These are phyloP conservation scores for Cenopis cana DNA, from an alignment of 2,888 invertebrate genomes.

Conservation along the genomic window DNA sequence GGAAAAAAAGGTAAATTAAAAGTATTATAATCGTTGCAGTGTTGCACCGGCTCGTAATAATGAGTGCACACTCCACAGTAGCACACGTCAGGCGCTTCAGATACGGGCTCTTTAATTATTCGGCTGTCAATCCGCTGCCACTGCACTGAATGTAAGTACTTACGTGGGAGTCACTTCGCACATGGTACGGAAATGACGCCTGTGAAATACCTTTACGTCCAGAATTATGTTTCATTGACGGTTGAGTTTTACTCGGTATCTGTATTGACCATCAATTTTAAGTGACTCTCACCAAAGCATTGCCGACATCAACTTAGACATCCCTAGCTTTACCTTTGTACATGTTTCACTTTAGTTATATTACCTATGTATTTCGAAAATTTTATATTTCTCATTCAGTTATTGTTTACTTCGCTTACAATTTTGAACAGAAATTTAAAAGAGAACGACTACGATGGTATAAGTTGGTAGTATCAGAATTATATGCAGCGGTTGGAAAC, in stretches of 20 bases:
- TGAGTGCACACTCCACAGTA: conserved; percentile 60
- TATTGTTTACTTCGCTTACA: background rate
- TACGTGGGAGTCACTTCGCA: conserved; percentile 45
- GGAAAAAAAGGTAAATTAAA: conserved; percentile 39
- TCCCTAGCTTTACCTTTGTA: background rate
- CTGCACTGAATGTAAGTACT: background rate
- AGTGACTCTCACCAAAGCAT: background rate
- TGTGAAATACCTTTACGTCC: conserved; percentile 4
- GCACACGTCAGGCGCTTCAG: conserved; percentile 60
- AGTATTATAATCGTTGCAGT: conserved; percentile 38
- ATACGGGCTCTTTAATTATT: conserved; percentile 63
- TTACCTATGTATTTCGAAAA: no score
- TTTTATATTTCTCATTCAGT: background rate
- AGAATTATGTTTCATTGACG: background rate
- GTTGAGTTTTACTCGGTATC: background rate
- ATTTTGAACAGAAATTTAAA: background rate
- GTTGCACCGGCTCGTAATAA: conserved; percentile 20
- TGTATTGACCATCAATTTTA: background rate
- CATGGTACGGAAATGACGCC: conserved; percentile 43
- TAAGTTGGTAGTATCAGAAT: no score
- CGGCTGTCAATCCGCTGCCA: conserved; percentile 60
- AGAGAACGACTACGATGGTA: background rate
- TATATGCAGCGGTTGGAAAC: no score
- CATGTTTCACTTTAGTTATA: background rate
- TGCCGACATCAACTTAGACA: background rate